Evolutionary conservation across 2,797 vertebrate species (phyloP).

Genomic region (Sebastes itinus): DNA sequence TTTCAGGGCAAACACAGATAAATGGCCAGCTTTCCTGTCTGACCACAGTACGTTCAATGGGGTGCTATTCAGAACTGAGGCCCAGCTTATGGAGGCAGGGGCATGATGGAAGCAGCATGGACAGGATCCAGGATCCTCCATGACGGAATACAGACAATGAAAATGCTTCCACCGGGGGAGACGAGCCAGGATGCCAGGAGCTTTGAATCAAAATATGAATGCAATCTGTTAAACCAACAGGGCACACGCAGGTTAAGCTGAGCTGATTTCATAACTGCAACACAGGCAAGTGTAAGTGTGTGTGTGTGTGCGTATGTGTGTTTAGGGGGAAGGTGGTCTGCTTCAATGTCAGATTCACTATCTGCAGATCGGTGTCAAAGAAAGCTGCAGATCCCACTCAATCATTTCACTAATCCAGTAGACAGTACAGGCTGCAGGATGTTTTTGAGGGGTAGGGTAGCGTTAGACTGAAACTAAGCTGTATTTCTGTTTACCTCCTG

Average conservation of each 20-base stretch:
- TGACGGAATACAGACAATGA: constrained; percentile 43
- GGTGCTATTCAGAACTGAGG: constrained; percentile 23
- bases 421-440: neutral
- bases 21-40: constrained; percentile 36
- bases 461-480: neutral
- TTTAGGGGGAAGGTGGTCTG: neutral
- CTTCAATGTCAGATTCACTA: neutral
- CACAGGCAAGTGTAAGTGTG: neutral
- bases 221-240: constrained; percentile 48
- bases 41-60: constrained; percentile 38
- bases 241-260: constrained; percentile 37
- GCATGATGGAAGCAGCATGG: constrained; percentile 35
- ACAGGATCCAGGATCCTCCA: constrained; percentile 25
- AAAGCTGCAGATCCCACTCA: neutral
- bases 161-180: constrained; percentile 19
- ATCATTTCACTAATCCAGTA: neutral
- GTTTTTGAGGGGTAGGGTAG: neutral
- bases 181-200: constrained; percentile 22
- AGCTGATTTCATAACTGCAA: constrained; percentile 26
- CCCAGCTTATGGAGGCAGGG: constrained; percentile 15
- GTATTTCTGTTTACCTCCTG: neutral
- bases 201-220: constrained; percentile 43
- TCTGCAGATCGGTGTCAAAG: neutral
- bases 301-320: neutral
- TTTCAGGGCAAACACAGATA: constrained; percentile 65